Evolutionary conservation across 2,797 vertebrate genomes (phyloP), one percentile per base, ranked within the genome.

Genomic region (Diceros bicornis): DNA sequence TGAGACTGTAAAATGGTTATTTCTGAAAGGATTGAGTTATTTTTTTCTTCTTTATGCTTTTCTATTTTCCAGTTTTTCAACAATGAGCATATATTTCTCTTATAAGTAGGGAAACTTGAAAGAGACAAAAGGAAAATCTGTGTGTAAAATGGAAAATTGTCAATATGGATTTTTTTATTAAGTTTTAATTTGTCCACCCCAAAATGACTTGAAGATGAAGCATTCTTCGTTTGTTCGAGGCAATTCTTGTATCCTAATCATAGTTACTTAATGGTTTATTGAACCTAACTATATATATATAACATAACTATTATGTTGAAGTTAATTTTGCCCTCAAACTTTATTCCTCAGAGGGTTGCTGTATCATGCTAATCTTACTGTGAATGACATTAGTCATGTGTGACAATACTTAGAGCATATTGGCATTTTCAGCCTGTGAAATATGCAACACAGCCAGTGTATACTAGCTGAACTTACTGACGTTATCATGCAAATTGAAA

Each of bases 271-370:
- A n/a, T 83, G 61, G 29, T 59, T 78, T 94, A 72, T 66, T 83
- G 37, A 77, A 75, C 4, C 13, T 52, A 14, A 14, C 50, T 16
- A 52, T 52, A 16, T 52, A 52, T 52, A 52, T 52, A 52, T 52
- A 52, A 79, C 55, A 29, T 87, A 89, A 57, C 25, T 77, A 25
- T 83, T 89, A 17, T 32, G 25, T 78, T 61, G 47, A 72, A 32
- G 21, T 79, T 94, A 91, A 69, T 66, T 91, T 88, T 89, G n/a
- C 18, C 18, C 74, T 97, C 47, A 79, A 34, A 79, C 5, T 84
- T 89, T 17, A 57, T 37, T 90, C 27, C n/a, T 85, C 13, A 78
- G 20, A 77, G 6, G 25, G 62, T 75, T 94, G 21, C 37, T 95
- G 2, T 89, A 18, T 91, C 3, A 59, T 89, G 29, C 13, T 72